phyloP scores from a whole-genome alignment of 2,797 vertebrate genomes.

The Sebastes diploproa region DNA sequence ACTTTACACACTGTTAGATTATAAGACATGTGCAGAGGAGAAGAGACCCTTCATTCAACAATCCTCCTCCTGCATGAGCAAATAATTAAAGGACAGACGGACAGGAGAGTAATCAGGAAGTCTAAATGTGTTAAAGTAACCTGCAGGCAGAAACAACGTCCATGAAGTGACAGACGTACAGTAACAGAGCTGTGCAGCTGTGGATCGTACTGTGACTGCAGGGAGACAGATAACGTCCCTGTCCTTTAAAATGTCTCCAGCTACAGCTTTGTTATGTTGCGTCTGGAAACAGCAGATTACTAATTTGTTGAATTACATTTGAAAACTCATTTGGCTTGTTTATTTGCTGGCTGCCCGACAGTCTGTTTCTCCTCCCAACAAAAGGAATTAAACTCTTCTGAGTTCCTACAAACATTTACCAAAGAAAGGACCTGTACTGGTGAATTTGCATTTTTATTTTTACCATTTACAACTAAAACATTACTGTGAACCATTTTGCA shows the following conservation, averaged over 20 bases:
- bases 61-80: not conserved
- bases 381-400: not conserved
- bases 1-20: not conserved
- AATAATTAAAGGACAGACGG: not conserved
- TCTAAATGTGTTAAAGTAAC: conserved; percentile 1
- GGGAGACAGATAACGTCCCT: conserved; percentile 1
- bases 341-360: not conserved
- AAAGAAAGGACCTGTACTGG: not conserved
- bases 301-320: not conserved
- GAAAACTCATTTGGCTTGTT: not conserved
- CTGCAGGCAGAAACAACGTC: not conserved
- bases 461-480: not conserved
- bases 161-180: not conserved
- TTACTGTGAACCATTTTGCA: not conserved
- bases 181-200: not conserved
- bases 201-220: not conserved
- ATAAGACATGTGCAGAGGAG: not conserved
- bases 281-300: conserved; percentile 8
- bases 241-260: not conserved
- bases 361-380: not conserved
- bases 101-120: not conserved
- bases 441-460: not conserved
- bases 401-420: not conserved
- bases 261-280: not conserved
- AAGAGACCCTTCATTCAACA: not conserved